Conservation (phyloP, 2,888 invertebrate genomes). For the Aspidapion aeneum region DNA sequence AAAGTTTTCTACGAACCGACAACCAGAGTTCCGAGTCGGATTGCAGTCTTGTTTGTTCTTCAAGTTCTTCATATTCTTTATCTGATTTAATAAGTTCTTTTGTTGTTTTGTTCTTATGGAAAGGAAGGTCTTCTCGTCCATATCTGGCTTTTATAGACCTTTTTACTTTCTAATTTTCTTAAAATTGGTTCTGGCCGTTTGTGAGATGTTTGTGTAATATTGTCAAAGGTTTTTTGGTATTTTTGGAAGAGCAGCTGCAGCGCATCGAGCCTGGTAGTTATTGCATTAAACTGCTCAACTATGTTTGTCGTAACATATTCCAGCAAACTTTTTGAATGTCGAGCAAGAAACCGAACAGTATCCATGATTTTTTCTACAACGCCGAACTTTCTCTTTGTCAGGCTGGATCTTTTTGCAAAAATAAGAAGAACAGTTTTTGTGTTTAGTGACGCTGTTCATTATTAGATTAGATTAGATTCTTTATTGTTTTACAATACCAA, state of each 20-base stretch:
- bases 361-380: background rate
- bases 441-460: background rate
- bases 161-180: background rate
- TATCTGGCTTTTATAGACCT: background rate
- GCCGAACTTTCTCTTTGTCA: background rate
- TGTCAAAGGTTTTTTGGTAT: background rate
- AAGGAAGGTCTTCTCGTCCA: background rate
- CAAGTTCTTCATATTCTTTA: constrained; percentile 4
- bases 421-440: background rate
- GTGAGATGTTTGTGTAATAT: background rate
- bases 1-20: background rate
- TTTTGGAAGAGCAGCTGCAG: constrained; percentile 33
- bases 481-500: too few relatives aligned
- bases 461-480: too few relatives aligned
- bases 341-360: background rate
- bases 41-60: background rate
- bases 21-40: background rate
- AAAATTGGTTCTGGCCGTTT: background rate
- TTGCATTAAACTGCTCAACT: background rate
- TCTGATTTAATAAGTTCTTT: background rate
- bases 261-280: constrained; percentile 35
- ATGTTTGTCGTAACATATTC: background rate
- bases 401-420: background rate
- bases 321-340: background rate
- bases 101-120: background rate